These are phyloP conservation scores for Ametastegia equiseti DNA, from an alignment of 2,888 invertebrate genomes.

Conservation along the genomic window DNA sequence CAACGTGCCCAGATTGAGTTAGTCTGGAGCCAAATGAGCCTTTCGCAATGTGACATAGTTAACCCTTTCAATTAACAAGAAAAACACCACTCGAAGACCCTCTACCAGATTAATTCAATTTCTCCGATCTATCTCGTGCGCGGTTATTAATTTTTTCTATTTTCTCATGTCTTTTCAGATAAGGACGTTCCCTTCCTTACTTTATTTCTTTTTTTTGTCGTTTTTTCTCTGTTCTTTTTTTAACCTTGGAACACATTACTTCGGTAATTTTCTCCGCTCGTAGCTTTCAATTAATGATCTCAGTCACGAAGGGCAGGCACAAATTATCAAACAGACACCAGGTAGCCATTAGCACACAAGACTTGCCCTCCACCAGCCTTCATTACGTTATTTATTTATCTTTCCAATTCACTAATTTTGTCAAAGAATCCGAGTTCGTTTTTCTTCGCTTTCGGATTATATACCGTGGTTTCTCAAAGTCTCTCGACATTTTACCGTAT, in stretches of 20 bases:
- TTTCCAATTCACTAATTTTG: neutral
- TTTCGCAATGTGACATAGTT: constrained; percentile 13
- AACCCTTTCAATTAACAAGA: constrained; percentile 22
- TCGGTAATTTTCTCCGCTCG: neutral
- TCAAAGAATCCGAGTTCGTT: neutral
- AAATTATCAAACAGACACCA: neutral
- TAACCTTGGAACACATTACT: neutral
- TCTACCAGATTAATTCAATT: constrained; percentile 5
- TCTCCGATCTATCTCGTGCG: neutral
- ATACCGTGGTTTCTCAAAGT: neutral
- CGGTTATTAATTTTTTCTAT: neutral
- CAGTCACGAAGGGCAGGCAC: neutral
- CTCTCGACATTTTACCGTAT: neutral
- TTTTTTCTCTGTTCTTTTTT: too few relatives aligned
- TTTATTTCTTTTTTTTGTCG: neutral
- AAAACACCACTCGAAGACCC: neutral
- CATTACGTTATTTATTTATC: neutral
- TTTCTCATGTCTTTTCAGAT: neutral
- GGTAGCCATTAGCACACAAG: neutral
- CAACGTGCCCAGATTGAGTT: constrained; percentile 37
- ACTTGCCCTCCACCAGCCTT: neutral
- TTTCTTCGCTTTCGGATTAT: neutral
- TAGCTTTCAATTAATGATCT: constrained; percentile 2
- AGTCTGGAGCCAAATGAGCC: neutral
- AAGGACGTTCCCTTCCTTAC: neutral